Conservation (phyloP, 2,797 vertebrate genomes). For the Crocidura indochinensis region DNA sequence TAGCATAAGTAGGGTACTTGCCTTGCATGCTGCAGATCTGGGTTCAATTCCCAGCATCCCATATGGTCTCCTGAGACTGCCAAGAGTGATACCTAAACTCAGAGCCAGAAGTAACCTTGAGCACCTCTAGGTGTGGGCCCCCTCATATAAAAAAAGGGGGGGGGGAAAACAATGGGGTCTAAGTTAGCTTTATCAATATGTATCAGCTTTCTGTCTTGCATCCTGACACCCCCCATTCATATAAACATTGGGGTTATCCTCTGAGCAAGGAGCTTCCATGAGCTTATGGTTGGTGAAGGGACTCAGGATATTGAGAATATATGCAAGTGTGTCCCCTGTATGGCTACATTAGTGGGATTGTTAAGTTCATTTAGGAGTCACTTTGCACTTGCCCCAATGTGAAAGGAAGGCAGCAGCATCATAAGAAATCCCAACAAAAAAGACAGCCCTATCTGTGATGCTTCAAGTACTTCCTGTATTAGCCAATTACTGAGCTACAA, state of each 20-base stretch:
- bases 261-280: background rate
- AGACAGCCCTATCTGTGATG: background rate
- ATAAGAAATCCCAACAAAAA: background rate
- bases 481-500: conserved; percentile 1
- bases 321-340: background rate
- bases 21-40: too few relatives aligned
- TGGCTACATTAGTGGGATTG: background rate
- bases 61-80: too few relatives aligned
- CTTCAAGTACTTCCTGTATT: background rate
- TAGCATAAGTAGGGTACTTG: too few relatives aligned
- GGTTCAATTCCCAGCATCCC: too few relatives aligned
- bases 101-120: too few relatives aligned
- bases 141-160: too few relatives aligned
- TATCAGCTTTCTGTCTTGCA: fast-evolving
- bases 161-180: too few relatives aligned
- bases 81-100: too few relatives aligned
- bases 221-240: background rate
- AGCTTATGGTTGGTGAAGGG: background rate
- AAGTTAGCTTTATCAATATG: background rate
- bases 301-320: background rate
- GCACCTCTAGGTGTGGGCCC: too few relatives aligned
- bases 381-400: background rate
- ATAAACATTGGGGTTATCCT: fast-evolving
- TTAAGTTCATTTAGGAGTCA: background rate
- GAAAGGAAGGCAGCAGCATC: background rate